Evolutionary conservation across 1,140 invertebrate species (phyloP).

Genomic region (Triops longicaudatus): DNA sequence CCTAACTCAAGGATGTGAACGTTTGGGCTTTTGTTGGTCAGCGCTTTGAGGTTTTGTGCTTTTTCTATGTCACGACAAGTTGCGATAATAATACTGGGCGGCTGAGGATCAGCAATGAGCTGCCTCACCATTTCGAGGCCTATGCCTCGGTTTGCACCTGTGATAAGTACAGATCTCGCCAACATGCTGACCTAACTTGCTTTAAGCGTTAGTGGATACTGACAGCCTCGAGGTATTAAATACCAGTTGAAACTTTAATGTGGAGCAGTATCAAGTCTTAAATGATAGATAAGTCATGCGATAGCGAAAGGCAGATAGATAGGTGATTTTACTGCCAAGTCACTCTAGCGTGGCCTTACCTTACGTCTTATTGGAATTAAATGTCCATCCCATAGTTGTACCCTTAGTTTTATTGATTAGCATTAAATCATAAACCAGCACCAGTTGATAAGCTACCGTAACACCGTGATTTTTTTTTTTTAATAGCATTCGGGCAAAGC

Average conservation of each 20-base stretch:
- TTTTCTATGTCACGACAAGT: slow-evolving; percentile 19
- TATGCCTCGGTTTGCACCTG: slow-evolving; percentile 22
- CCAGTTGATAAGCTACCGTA: too few relatives aligned
- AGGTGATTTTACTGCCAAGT: not conserved
- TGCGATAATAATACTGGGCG: slow-evolving; percentile 19
- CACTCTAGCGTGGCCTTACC: not conserved
- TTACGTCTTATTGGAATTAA: too few relatives aligned
- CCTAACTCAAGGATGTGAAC: slow-evolving; percentile 25
- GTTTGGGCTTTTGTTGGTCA: slow-evolving; percentile 14
- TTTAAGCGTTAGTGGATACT: too few relatives aligned
- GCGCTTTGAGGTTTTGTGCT: slow-evolving; percentile 21
- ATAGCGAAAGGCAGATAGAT: not conserved
- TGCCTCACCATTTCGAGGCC: slow-evolving; percentile 21
- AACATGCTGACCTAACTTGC: not conserved
- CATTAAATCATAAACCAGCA: too few relatives aligned
- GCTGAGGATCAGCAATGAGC: not conserved
- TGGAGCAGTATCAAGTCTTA: not conserved
- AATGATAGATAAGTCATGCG: not conserved
- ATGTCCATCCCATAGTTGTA: too few relatives aligned
- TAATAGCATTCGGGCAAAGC: too few relatives aligned
- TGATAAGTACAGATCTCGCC: slow-evolving; percentile 22
- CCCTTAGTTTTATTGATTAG: too few relatives aligned
- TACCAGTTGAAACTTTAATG: too few relatives aligned
- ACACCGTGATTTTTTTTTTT: too few relatives aligned
- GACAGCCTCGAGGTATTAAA: too few relatives aligned